phyloP scores from a whole-genome alignment of 37 sponge, comb jelly and placozoan species.

The Aplysina aerophoba region DNA sequence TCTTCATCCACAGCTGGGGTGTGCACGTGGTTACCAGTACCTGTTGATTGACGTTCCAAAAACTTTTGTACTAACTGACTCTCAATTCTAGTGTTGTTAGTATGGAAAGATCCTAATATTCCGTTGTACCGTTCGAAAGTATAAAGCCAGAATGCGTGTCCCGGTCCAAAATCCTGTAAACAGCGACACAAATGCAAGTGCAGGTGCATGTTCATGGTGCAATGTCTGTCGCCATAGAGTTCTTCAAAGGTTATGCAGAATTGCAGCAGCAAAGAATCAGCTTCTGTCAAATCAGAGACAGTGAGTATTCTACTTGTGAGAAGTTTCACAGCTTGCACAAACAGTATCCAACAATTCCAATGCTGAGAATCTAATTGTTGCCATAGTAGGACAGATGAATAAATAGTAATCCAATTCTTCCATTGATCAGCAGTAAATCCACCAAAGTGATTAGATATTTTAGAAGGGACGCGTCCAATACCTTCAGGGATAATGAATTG shows the following conservation, averaged over 20 bases:
- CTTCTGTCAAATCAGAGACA: constrained; percentile 31
- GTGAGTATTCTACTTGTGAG: constrained; percentile 12
- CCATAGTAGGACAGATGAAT: constrained; percentile 13
- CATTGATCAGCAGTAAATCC: constrained; percentile 56
- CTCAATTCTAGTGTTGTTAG: constrained; percentile 44
- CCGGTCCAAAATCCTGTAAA: constrained; percentile 57
- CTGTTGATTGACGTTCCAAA: too few relatives aligned
- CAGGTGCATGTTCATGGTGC: constrained; percentile 56
- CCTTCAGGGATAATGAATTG: neutral
- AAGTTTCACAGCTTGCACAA: constrained; percentile 32
- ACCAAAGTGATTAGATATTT: constrained; percentile 28
- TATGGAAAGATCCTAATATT: constrained; percentile 44
- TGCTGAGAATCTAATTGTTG: constrained; percentile 13
- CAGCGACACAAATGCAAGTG: constrained; percentile 42
- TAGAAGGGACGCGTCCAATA: constrained; percentile 40
- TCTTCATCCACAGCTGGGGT: too few relatives aligned
- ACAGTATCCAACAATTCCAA: constrained; percentile 36
- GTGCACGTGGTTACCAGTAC: too few relatives aligned
- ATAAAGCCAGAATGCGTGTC: constrained; percentile 58
- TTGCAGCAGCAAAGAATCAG: constrained; percentile 34
- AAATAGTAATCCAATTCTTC: constrained; percentile 41
- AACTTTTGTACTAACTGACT: constrained; percentile 49
- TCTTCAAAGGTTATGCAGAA: constrained; percentile 35
- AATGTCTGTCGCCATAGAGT: constrained; percentile 39
- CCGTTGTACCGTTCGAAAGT: constrained; percentile 65